Base-by-base conservation (phyloP, 2,888 invertebrate species). In the Hydraecia micacea region DNA sequence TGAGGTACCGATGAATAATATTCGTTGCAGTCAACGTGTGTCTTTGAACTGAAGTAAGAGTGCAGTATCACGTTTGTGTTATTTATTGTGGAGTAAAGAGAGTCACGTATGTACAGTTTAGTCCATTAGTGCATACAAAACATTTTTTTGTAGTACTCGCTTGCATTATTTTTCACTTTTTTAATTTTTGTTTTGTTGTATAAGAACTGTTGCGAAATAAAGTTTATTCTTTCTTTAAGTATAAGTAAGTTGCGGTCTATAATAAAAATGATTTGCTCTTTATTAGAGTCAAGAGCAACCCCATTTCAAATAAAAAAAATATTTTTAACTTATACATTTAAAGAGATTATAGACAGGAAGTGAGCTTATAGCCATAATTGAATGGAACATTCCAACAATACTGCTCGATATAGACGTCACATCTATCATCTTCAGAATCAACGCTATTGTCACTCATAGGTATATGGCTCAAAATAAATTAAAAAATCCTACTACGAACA, bases 21-120 rank as follows among this genome's bases (percentile, higher is more conserved):
- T 77, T 85, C 18, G 36, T 73, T 80, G 66, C 58, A 70, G 75
- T 71, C 15, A 52, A 73, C 32, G 58, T 75, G 5, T 65, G 55
- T 76, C 28, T 55, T 71, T 63, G 36, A 62, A 73, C 15, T 21
- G 18, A 74, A 42, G 25, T 36, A 18, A 69, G 36, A 11, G 8
- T 71, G 46, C 4, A 4, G n/a, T 68, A 8, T 25, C n/a, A 60
- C 52, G 52, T 65, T 55, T 80, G 55, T 65, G 46, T 42, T 70
- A 18, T 52, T 49, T 32, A 15, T 60, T 52, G 58, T 63, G 11
- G 15, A 60, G 15, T 66, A 21, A 71, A 39, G 11, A 49, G 3
- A 46, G n/a, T 66, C 32, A 42, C 15, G 65, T 66, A 55, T 69
- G 15, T 7, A n/a, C 0, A 25, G 36, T 58, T 32, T 75, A 25